A percentile compares a stretch with the other conserved stretches of the same genome.
Evolutionary conservation across 2,797 vertebrate species (phyloP).

Genomic region (Platyrinchus mystaceus): DNA sequence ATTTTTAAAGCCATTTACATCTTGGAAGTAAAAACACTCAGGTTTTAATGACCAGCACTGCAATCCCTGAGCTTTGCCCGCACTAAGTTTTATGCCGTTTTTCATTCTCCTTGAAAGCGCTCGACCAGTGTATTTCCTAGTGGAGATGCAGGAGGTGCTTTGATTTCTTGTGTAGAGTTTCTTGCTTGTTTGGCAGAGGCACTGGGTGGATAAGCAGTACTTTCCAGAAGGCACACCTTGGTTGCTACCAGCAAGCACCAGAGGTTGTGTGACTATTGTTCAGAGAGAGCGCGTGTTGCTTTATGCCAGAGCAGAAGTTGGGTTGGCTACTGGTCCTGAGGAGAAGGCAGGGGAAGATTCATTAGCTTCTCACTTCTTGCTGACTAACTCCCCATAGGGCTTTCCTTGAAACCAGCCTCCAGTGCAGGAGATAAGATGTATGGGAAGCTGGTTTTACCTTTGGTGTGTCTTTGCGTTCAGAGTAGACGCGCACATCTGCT

Average conservation of each 20-base stretch:
- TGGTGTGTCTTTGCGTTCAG: background rate
- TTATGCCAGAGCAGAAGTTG: background rate
- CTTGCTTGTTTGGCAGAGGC: background rate
- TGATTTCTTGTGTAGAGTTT: background rate
- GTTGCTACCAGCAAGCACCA: slow-evolving; percentile 14
- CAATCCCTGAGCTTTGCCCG: background rate
- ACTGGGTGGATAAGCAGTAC: background rate
- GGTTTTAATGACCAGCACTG: background rate
- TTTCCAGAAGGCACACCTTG: slow-evolving; percentile 52
- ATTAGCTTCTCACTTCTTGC: background rate
- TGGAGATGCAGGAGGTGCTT: background rate
- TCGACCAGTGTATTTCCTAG: background rate
- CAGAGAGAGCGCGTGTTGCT: background rate
- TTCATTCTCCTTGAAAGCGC: background rate
- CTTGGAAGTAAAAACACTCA: background rate
- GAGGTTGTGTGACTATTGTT: slow-evolving; percentile 26
- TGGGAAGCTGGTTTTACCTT: slow-evolving; percentile 1
- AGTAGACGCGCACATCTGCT: background rate
- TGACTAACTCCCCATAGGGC: slow-evolving; percentile 44
- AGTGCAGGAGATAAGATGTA: background rate
- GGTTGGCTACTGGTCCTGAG: background rate
- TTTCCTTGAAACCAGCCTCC: slow-evolving; percentile 47
- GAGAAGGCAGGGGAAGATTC: background rate
- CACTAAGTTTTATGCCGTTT: background rate
- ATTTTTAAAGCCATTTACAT: slow-evolving; percentile 17